Evolutionary conservation across 2,888 invertebrate genomes (phyloP), one percentile per base, ranked within the genome.

Genomic region (Diadromus collaris): DNA sequence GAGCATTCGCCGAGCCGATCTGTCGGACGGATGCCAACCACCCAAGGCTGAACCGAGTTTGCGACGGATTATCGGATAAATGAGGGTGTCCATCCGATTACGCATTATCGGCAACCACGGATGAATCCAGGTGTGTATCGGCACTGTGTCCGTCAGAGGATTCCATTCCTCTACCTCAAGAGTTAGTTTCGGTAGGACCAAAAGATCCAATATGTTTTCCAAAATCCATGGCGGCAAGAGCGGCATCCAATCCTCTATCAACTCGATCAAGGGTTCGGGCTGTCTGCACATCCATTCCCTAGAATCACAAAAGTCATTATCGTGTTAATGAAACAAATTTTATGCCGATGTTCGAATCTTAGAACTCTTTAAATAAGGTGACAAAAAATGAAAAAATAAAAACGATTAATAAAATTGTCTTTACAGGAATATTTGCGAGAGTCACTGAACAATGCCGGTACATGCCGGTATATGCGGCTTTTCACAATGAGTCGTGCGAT

Each of bases 21-120:
- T 93, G 92, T 99, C 99, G 0, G 96, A 96, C 0, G 99, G 98
- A 92, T 98, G 96, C 99, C 99, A 99, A 70, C 95, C 95, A n/a
- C 94, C 93, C 80, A 99, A 92, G 13, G 99, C 99, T 46, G 94
- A 93, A 38, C 97, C 96, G 65, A 99, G 92, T 88, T 99, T 99
- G 68, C 98, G 95, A 58, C 99, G 94, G 85, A 99, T 97, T 56
- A 96, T 94, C 0, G 97, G 97, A 92, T 97, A 98, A 44, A 98
- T 94, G 0, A 92, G 91, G 0, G 92, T 91, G 29, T 93, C 92
- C 65, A 95, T 90, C 27, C 93, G 92, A 81, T 90, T 88, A 16
- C 91, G 96, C 88, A 98, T 94, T 7, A 97, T 91, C 0, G 95
- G 95, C 78, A 98, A 94, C 99, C 99, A 99, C 0, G 99, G 99